Conservation (phyloP, 2,888 invertebrate genomes). For the Protodeltote pygarga region DNA sequence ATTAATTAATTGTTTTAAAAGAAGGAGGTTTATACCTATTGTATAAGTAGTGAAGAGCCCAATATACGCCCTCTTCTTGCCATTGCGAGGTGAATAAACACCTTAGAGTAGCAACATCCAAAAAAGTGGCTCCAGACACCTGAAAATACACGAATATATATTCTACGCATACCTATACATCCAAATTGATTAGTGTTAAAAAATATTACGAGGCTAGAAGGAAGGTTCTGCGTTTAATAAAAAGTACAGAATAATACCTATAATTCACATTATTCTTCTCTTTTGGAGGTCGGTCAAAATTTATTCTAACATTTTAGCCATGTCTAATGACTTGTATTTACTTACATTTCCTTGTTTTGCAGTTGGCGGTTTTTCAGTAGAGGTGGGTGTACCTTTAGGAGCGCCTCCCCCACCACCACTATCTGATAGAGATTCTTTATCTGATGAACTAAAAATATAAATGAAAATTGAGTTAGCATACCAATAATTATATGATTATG, state of each 20-base stretch:
- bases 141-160: constrained; percentile 78
- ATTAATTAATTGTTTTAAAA: no score
- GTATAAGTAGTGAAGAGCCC: constrained; percentile 97
- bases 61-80: constrained; percentile 99
- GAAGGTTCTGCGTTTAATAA: no score
- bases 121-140: constrained; percentile 95
- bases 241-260: no score
- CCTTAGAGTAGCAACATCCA: constrained; percentile 98
- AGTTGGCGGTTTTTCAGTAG: constrained; percentile 67
- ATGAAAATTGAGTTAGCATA: no score
- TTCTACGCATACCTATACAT: no score
- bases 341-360: constrained; percentile 76
- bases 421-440: constrained; percentile 91
- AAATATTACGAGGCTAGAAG: no score
- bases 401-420: constrained; percentile 78
- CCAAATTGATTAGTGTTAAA: no score
- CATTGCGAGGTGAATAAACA: constrained; percentile 98
- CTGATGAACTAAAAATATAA: constrained; percentile 86
- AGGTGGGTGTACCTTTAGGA: constrained; percentile 72
- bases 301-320: no score
- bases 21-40: constrained; percentile 89
- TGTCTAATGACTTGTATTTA: neutral
- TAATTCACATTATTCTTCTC: no score
- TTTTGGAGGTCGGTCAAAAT: no score
- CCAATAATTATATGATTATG: no score